These are phyloP conservation scores for Phorcus lineatus DNA, from an alignment of 2,888 invertebrate genomes.

Conservation along the genomic window DNA sequence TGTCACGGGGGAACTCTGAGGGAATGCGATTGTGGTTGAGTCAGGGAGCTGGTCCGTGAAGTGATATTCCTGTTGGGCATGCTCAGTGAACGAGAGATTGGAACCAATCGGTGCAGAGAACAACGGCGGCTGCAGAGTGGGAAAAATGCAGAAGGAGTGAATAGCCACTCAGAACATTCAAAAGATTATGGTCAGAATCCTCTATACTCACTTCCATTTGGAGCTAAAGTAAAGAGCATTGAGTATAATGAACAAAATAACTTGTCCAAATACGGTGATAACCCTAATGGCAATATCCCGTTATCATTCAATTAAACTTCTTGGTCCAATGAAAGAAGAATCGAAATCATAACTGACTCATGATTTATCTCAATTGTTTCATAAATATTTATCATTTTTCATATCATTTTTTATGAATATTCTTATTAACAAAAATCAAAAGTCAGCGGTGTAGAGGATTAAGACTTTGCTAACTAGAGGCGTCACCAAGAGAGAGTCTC, in stretches of 20 bases:
- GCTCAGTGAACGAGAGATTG: background rate
- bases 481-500: no score
- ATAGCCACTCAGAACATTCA: no score
- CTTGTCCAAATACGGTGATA: no score
- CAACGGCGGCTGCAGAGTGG: slow-evolving; percentile 23
- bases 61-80: slow-evolving; percentile 7
- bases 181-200: background rate
- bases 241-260: no score
- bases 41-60: slow-evolving; percentile 29
- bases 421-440: no score
- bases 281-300: no score
- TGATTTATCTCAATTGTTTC: background rate
- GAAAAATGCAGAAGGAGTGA: background rate
- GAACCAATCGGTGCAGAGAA: slow-evolving; percentile 22
- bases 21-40: slow-evolving; percentile 17
- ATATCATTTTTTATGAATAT: background rate
- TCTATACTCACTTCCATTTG: background rate
- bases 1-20: slow-evolving; percentile 23
- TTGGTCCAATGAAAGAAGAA: no score
- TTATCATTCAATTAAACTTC: no score
- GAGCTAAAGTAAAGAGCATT: background rate
- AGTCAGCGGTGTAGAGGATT: no score
- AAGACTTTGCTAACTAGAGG: no score
- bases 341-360: background rate
- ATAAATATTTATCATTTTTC: background rate